Evolutionary conservation across 2,797 vertebrate species (phyloP).

Genomic region (Ammospiza maritima): DNA sequence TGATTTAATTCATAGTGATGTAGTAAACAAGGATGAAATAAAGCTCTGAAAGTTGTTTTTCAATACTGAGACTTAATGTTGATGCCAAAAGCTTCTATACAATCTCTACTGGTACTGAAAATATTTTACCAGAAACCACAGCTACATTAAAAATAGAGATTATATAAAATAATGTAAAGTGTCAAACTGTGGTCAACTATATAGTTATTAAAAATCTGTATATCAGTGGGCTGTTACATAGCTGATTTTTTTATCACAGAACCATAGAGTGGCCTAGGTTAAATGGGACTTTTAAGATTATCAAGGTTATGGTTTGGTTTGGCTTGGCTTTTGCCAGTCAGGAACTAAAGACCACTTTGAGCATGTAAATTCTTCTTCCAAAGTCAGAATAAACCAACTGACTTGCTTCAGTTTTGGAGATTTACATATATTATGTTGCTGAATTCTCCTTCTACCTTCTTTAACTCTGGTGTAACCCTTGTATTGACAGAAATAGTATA

Average conservation of each 20-base stretch:
- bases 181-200: not conserved
- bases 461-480: not conserved
- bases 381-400: not conserved
- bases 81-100: not conserved
- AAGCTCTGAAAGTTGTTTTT: not conserved
- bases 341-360: conserved; percentile 1
- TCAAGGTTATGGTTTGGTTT: not conserved
- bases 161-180: not conserved
- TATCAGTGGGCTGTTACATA: not conserved
- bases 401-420: not conserved
- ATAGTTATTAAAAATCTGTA: not conserved
- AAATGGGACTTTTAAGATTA: not conserved
- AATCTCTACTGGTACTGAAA: not conserved
- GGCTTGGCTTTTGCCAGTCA: not conserved
- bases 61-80: not conserved
- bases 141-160: not conserved
- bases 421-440: not conserved
- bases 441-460: not conserved
- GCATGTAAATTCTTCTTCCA: not conserved
- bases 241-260: not conserved
- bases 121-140: not conserved
- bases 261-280: too few species aligned
- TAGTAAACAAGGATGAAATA: not conserved
- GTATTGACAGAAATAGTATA: not conserved
- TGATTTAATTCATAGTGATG: not conserved